These are phyloP conservation scores for Nemoura dubitans DNA, from an alignment of 2,888 invertebrate genomes.

Conservation along the genomic window DNA sequence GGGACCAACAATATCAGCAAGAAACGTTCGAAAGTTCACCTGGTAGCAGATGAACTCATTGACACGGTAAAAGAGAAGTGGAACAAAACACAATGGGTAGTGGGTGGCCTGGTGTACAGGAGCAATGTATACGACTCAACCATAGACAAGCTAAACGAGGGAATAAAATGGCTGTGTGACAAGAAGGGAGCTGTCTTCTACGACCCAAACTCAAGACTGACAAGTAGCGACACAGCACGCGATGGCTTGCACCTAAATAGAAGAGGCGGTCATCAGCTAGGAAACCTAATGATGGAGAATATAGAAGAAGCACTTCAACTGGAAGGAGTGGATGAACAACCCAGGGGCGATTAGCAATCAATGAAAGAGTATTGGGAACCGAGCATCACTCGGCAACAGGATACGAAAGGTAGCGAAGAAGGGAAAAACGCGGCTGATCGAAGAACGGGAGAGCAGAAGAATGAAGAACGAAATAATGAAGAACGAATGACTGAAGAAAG, in stretches of 20 bases:
- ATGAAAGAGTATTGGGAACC: too few species aligned
- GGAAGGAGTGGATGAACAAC: too few species aligned
- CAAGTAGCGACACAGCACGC: background rate
- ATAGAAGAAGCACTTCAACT: background rate
- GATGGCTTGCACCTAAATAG: background rate
- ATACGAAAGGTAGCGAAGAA: too few species aligned
- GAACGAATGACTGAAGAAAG: background rate
- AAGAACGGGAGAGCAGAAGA: background rate
- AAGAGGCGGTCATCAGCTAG: background rate
- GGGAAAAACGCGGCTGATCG: too few species aligned
- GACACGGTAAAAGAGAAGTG: too few species aligned
- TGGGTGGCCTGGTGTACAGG: background rate
- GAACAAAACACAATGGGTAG: background rate
- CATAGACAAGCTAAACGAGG: background rate
- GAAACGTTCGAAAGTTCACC: too few species aligned
- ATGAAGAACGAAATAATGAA: background rate
- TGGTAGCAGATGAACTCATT: too few species aligned
- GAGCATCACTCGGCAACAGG: too few species aligned
- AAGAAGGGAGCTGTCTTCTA: background rate
- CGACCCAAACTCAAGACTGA: background rate
- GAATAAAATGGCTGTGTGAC: background rate
- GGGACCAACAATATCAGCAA: too few species aligned
- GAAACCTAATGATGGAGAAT: background rate
- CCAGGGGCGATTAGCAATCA: too few species aligned
- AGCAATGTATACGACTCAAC: background rate